phyloP scores from a whole-genome alignment of 2,113 vertebrate genomes.

The Nettapus auritus region DNA sequence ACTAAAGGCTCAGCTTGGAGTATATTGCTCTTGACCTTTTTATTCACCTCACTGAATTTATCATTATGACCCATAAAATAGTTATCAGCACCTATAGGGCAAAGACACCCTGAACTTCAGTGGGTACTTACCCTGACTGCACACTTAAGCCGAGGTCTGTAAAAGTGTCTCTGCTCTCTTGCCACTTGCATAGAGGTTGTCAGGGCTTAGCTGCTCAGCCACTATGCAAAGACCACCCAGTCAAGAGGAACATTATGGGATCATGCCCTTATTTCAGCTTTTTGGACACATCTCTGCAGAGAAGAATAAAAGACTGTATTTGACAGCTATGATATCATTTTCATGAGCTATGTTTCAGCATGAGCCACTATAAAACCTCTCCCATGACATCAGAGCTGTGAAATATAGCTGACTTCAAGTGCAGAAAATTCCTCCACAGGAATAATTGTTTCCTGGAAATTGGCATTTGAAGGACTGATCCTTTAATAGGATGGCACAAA shows the following conservation, averaged over 20 bases:
- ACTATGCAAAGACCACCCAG: background rate
- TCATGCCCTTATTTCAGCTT: conserved; percentile 23
- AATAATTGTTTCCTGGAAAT: conserved; percentile 74
- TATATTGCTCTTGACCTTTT: background rate
- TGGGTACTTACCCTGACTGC: background rate
- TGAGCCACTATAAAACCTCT: conserved; percentile 73
- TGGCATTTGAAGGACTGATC: conserved; percentile 68
- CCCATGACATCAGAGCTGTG: conserved; percentile 74
- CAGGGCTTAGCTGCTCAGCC: background rate
- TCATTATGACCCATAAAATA: background rate
- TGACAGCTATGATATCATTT: conserved; percentile 67
- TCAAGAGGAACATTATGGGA: background rate
- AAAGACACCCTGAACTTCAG: background rate
- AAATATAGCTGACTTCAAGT: conserved; percentile 75
- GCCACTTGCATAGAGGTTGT: background rate
- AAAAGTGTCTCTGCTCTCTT: background rate
- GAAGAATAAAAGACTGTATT: conserved; percentile 49
- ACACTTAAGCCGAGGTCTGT: accelerated
- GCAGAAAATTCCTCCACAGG: conserved; percentile 65
- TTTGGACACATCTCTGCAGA: conserved; percentile 30
- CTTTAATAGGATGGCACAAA: conserved; percentile 65
- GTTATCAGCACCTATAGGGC: background rate
- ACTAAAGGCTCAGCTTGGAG: background rate
- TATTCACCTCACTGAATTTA: background rate
- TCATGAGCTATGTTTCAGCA: conserved; percentile 59